Percentiles rank a stretch among this genome's conserved stretches.
Evolutionary conservation across 2,113 vertebrate species (phyloP).

Genomic region (Genyomyrus donnyi): DNA sequence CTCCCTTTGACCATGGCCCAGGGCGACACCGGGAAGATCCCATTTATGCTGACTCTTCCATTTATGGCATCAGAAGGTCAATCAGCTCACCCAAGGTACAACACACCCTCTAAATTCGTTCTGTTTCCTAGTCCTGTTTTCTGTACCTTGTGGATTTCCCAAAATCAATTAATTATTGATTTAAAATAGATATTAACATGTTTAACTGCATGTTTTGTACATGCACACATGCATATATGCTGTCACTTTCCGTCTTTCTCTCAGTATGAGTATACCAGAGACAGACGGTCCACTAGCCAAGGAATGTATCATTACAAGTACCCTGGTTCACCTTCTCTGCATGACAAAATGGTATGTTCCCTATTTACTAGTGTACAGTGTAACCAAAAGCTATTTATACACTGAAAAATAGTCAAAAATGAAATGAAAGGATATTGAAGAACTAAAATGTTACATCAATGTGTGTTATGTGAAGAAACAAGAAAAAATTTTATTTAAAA

Average conservation of each 20-base stretch:
- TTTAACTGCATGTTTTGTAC: not conserved
- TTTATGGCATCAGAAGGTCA: conserved; percentile 77
- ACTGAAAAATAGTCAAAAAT: no score
- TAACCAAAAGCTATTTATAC: no score
- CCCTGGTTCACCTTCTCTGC: conserved; percentile 78
- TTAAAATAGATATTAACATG: not conserved
- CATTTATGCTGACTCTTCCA: conserved; percentile 69
- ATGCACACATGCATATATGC: not conserved
- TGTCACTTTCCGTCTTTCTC: conserved; percentile 21
- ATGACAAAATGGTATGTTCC: conserved; percentile 83
- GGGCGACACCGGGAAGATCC: conserved; percentile 67
- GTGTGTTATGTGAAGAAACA: no score
- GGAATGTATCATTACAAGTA: conserved; percentile 82
- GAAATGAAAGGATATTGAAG: no score
- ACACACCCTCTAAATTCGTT: not conserved
- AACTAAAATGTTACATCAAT: no score
- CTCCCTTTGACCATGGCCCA: conserved; percentile 66
- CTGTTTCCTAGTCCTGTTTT: not conserved
- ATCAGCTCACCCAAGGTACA: conserved; percentile 86
- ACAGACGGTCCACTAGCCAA: conserved; percentile 73
- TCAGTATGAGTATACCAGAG: conserved; percentile 86
- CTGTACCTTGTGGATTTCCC: not conserved
- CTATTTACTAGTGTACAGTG: not conserved
- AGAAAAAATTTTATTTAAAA: no score
- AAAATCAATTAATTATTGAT: not conserved